Evolutionary conservation across 2,797 vertebrate genomes (phyloP).

Genomic region (Lithobates pipiens): DNA sequence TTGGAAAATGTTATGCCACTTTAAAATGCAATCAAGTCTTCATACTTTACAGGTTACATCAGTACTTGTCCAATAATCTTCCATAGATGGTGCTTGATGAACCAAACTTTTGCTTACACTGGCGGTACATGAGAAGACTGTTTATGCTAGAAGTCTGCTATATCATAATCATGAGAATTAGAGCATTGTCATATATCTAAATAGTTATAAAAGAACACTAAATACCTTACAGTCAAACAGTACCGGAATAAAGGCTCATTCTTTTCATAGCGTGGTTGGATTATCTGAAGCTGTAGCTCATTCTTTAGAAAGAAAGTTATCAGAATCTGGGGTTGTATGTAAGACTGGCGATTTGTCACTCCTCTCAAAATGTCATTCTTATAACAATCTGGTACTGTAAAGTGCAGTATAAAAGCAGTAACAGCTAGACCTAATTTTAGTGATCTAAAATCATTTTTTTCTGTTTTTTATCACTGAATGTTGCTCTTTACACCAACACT

Average conservation of each 20-base stretch:
- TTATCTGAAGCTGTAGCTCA: conserved; percentile 32
- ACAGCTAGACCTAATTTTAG: too few species aligned
- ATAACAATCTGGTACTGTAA: not conserved
- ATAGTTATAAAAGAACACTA: conserved; percentile 57
- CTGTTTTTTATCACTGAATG: too few species aligned
- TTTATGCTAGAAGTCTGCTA: conserved; percentile 57
- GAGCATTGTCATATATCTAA: conserved; percentile 56
- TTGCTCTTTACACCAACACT: too few species aligned
- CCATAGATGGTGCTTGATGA: conserved; percentile 60
- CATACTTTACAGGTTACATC: conserved; percentile 60
- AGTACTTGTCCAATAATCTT: conserved; percentile 57
- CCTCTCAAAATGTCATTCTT: not conserved
- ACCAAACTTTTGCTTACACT: conserved; percentile 58
- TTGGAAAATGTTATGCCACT: conserved; percentile 59
- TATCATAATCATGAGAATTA: conserved; percentile 59
- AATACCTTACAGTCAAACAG: conserved; percentile 38
- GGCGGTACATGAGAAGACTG: conserved; percentile 51
- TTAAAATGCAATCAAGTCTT: conserved; percentile 56
- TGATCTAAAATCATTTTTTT: too few species aligned
- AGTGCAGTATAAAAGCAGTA: not conserved
- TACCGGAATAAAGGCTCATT: conserved; percentile 7
- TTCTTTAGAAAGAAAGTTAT: conserved; percentile 17
- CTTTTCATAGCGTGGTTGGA: conserved; percentile 48
- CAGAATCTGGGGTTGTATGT: conserved; percentile 37
- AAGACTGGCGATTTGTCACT: not conserved